Percentiles rank a stretch among this genome's conserved stretches.
These are phyloP conservation scores for Blomia tropicalis DNA, from an alignment of 2,888 invertebrate species.

Conservation along the genomic window DNA sequence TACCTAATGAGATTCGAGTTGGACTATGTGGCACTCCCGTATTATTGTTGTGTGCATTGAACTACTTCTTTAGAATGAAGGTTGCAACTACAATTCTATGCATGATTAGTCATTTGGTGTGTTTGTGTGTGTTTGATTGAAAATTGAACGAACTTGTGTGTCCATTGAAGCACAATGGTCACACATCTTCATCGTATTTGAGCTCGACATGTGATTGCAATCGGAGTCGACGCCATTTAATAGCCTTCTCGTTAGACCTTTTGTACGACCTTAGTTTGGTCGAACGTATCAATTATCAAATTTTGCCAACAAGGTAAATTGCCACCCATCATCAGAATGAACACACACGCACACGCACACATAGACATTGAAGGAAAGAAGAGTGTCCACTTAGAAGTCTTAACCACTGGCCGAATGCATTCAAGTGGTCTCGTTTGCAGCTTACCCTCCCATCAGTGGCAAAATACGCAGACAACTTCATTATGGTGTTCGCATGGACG, in stretches of 20 bases:
- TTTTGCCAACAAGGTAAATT: constrained; percentile 13
- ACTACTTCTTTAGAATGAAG: too few relatives aligned
- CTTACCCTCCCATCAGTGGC: too few relatives aligned
- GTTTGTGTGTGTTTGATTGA: too few relatives aligned
- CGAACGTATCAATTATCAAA: constrained; percentile 12
- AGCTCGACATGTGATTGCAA: too few relatives aligned
- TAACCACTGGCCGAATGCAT: constrained; percentile 9
- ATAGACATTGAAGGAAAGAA: neutral
- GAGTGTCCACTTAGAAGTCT: constrained; percentile 13
- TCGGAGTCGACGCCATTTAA: too few relatives aligned
- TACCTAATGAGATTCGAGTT: neutral
- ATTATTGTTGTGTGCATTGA: too few relatives aligned
- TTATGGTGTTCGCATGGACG: neutral
- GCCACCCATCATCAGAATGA: neutral
- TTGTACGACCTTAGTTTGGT: too few relatives aligned
- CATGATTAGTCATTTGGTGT: neutral
- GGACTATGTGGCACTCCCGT: constrained; percentile 9
- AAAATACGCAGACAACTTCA: constrained; percentile 4
- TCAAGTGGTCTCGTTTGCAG: too few relatives aligned
- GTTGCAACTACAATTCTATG: too few relatives aligned
- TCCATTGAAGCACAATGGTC: too few relatives aligned
- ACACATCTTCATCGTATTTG: neutral
- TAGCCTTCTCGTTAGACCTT: too few relatives aligned
- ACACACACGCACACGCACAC: neutral
- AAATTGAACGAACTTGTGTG: too few relatives aligned